phyloP scores from a whole-genome alignment of 2,113 vertebrate genomes.

The Pelobates fuscus region DNA sequence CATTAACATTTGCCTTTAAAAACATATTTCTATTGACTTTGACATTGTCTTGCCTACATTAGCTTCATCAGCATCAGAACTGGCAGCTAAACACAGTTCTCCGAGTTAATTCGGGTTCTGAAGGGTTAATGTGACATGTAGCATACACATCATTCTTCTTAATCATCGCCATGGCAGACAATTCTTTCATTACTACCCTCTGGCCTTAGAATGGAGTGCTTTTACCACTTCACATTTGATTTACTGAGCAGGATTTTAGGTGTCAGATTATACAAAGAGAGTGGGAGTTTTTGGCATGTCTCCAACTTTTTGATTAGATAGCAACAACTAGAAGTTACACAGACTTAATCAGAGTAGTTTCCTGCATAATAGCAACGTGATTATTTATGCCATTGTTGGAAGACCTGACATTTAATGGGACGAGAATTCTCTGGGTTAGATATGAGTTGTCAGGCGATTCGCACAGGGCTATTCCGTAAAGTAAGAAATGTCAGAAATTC shows the following conservation, averaged over 20 bases:
- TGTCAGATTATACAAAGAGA: constrained; percentile 33
- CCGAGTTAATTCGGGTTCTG: no score
- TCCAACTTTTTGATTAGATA: constrained; percentile 32
- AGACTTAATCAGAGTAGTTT: not conserved
- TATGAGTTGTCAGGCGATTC: no score
- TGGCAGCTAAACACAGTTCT: no score
- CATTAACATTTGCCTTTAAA: no score
- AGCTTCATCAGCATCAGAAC: no score
- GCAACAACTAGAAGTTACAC: constrained; percentile 25
- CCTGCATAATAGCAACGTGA: not conserved
- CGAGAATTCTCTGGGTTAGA: no score
- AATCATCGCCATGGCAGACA: constrained; percentile 7
- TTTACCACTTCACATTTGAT: constrained; percentile 14
- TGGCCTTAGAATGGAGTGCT: not conserved
- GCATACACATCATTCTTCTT: constrained; percentile 20
- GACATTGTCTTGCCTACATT: no score
- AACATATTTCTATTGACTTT: no score
- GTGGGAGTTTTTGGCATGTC: not conserved
- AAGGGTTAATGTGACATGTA: not conserved
- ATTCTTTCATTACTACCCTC: constrained; percentile 5
- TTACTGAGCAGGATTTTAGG: constrained; percentile 11
- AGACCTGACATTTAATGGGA: no score
- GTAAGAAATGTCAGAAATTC: no score
- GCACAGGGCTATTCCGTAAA: no score
- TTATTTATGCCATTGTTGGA: no score